Percentiles rank a stretch among this genome's conserved stretches.
Evolutionary conservation across 30 jellyfish, hydroid and myxozoan genomes (phyloP).

Genomic region (Sanderia malayensis): DNA sequence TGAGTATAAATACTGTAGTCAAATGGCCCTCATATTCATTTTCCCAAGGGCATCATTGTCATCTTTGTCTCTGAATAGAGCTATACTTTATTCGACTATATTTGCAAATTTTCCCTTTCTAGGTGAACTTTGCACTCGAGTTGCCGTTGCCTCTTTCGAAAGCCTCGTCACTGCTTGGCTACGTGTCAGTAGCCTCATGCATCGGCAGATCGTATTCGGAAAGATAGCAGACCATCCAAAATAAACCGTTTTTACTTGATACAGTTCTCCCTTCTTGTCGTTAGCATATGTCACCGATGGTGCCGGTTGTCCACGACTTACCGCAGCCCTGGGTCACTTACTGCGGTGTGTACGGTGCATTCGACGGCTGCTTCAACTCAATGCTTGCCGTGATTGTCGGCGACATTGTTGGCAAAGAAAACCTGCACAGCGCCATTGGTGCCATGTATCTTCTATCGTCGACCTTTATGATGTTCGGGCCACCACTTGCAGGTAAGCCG

Average conservation of each 20-base stretch:
- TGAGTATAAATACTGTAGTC: too few relatives aligned
- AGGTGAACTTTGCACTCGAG: conserved; percentile 63
- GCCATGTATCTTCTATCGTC: conserved; percentile 62
- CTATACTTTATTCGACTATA: too few relatives aligned
- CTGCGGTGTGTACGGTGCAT: conserved; percentile 45
- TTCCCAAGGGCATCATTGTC: too few relatives aligned
- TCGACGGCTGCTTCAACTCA: conserved; percentile 60
- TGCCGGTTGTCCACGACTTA: conserved; percentile 40
- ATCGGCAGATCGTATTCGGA: conserved; percentile 63
- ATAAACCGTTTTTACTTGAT: conserved; percentile 46
- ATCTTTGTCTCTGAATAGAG: too few relatives aligned
- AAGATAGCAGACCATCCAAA: conserved; percentile 30
- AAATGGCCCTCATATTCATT: too few relatives aligned
- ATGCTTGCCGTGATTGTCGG: conserved; percentile 50
- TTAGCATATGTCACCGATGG: conserved; percentile 41
- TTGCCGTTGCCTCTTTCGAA: conserved; percentile 11
- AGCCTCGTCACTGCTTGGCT: conserved; percentile 71
- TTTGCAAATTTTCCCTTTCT: not conserved
- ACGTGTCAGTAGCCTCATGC: conserved; percentile 48
- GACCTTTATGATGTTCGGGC: conserved; percentile 59
- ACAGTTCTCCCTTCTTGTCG: conserved; percentile 39
- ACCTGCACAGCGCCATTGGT: conserved; percentile 59
- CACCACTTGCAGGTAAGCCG: conserved; percentile 68
- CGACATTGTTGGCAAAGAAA: conserved; percentile 55
- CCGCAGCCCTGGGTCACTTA: conserved; percentile 18